A percentile compares a stretch with the other conserved stretches of the same genome.
phyloP scores from a whole-genome alignment of 2,888 invertebrate species.

The Cataglyphis altisquamis region DNA sequence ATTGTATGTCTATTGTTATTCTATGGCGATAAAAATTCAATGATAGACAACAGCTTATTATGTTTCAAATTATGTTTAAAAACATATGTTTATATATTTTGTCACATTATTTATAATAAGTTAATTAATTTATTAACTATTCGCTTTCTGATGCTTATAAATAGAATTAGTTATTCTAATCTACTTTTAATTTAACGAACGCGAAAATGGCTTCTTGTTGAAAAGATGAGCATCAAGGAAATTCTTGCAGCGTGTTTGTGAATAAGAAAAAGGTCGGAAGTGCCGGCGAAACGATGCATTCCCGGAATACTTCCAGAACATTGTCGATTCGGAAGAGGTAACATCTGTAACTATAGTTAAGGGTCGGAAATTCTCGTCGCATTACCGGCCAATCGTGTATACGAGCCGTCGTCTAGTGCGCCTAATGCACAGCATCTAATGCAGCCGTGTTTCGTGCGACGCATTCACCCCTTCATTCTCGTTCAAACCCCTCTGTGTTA shows the following conservation, averaged over 20 bases:
- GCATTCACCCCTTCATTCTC: constrained; percentile 60
- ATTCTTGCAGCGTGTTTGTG: constrained; percentile 37
- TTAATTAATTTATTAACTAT: not conserved
- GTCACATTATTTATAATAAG: not conserved
- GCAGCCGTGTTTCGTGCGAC: constrained; percentile 75
- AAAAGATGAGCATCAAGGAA: not conserved
- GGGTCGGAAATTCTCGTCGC: constrained; percentile 75
- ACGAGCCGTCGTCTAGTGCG: constrained; percentile 67
- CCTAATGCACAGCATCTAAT: constrained; percentile 72
- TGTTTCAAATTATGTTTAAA: not conserved
- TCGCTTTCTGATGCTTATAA: not conserved
- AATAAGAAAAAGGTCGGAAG: constrained; percentile 54
- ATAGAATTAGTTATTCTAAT: not conserved
- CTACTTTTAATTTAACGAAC: not conserved
- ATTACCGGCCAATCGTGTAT: constrained; percentile 77
- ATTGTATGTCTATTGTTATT: not conserved
- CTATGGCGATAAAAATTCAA: not conserved
- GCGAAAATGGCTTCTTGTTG: not conserved
- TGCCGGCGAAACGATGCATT: constrained; percentile 32
- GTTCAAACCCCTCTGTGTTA: constrained; percentile 61
- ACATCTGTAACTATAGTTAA: constrained; percentile 71
- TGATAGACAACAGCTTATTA: not conserved
- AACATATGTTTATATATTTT: not conserved
- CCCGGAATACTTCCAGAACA: constrained; percentile 15
- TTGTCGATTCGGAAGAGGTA: constrained; percentile 63